phyloP scores from a whole-genome alignment of 64 coral and sea anemone species.

The Actinia equina region DNA sequence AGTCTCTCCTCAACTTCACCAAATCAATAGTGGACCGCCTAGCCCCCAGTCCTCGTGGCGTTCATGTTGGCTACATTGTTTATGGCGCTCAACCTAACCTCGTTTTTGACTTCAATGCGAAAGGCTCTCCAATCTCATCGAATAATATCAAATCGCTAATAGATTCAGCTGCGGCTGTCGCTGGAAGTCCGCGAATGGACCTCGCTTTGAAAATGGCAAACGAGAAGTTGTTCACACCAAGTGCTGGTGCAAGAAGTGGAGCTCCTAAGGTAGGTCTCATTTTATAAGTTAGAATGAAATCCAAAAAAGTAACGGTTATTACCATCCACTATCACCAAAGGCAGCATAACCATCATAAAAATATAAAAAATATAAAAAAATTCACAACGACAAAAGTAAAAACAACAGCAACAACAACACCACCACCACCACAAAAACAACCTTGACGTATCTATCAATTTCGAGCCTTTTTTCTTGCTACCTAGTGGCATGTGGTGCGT shows the following conservation, averaged over 20 bases:
- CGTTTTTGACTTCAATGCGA: constrained; percentile 31
- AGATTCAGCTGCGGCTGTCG: neutral
- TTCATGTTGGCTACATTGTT: constrained; percentile 26
- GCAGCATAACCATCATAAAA: too few species aligned
- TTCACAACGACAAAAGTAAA: too few species aligned
- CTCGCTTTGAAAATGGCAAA: constrained; percentile 44
- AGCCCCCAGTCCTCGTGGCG: constrained; percentile 33
- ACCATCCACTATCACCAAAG: too few species aligned
- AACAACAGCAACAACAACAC: too few species aligned
- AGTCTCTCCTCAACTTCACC: constrained; percentile 1
- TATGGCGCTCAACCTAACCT: constrained; percentile 30
- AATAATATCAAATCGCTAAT: constrained; percentile 25
- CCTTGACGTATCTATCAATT: too few species aligned
- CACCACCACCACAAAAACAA: too few species aligned
- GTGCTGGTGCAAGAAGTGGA: constrained; percentile 37
- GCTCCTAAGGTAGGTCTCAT: constrained; percentile 28
- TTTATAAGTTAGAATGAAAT: neutral
- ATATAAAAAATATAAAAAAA: too few species aligned
- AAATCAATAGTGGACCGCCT: constrained; percentile 26
- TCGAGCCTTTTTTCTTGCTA: too few species aligned
- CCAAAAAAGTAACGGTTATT: too few species aligned
- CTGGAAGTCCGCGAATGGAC: constrained; percentile 30
- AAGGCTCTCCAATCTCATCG: neutral
- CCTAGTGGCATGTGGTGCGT: too few species aligned
- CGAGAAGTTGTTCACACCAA: constrained; percentile 22